phyloP scores from a whole-genome alignment of 2,113 vertebrate species.

The Regulus satrapa region DNA sequence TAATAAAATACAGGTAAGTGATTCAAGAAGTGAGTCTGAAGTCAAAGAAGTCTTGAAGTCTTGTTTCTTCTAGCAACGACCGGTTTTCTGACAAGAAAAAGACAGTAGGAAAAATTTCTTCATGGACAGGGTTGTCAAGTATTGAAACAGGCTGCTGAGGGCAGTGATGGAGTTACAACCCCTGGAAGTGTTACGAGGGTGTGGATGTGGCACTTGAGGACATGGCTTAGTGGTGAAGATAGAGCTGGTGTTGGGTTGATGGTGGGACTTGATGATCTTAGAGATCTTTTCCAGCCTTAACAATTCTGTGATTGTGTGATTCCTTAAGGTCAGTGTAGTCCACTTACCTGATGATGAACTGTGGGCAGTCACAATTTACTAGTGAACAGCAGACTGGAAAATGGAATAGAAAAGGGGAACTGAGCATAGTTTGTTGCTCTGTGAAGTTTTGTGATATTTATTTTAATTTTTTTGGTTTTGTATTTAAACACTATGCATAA shows the following conservation, averaged over 20 bases:
- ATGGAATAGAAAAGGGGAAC: background rate
- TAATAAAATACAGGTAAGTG: constrained; percentile 79
- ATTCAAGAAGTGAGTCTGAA: background rate
- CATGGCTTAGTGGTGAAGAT: background rate
- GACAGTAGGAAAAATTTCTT: background rate
- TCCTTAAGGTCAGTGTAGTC: background rate
- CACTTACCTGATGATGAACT: background rate
- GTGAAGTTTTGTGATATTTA: background rate
- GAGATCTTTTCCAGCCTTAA: background rate
- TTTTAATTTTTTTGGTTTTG: background rate
- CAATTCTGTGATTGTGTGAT: background rate
- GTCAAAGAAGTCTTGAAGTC: background rate
- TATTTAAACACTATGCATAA: background rate
- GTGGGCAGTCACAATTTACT: background rate
- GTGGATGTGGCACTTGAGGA: background rate
- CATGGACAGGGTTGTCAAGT: background rate
- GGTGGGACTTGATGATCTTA: background rate
- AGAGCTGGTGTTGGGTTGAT: background rate
- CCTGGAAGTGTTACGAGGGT: background rate
- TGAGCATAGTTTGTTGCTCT: background rate
- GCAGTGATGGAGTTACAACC: background rate
- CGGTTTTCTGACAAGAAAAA: background rate
- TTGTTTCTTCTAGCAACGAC: background rate
- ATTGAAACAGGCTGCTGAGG: background rate
- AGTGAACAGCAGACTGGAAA: background rate